These are phyloP conservation scores for Dicrostonyx torquatus DNA, from an alignment of 2,797 vertebrate species.

Conservation along the genomic window DNA sequence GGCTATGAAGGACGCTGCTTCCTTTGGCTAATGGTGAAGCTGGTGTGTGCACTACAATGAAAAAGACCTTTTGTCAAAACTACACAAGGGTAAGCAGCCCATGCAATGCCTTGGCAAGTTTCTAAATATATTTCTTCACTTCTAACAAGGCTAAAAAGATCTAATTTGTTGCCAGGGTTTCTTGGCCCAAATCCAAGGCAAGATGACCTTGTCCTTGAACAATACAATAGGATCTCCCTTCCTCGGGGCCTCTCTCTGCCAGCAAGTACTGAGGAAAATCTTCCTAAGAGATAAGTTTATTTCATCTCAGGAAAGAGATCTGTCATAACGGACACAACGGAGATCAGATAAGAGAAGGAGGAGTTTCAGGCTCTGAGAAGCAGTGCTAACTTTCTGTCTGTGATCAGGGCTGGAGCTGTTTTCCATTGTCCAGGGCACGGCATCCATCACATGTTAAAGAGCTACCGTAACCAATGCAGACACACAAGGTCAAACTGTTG, in stretches of 20 bases:
- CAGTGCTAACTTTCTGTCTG: not conserved
- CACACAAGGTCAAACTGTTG: constrained; percentile 39
- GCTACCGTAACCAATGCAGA: not conserved
- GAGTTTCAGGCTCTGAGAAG: constrained; percentile 19
- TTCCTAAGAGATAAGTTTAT: constrained; percentile 56
- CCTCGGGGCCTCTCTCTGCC: constrained; percentile 15
- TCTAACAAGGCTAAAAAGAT: constrained; percentile 58
- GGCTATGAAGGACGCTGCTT: not conserved
- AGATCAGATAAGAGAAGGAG: constrained; percentile 58
- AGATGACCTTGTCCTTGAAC: constrained; percentile 79
- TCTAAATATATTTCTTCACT: constrained; percentile 63
- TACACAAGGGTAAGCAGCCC: not conserved
- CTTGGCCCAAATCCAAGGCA: constrained; percentile 70
- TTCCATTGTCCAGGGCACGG: not conserved
- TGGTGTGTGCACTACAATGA: not conserved
- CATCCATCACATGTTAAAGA: constrained; percentile 21
- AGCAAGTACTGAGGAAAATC: constrained; percentile 49
- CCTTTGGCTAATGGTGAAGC: not conserved
- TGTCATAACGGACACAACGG: constrained; percentile 61
- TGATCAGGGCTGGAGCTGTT: constrained; percentile 10
- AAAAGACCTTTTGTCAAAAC: not conserved
- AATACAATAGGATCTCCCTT: constrained; percentile 66
- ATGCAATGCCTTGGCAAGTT: constrained; percentile 13
- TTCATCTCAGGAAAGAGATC: constrained; percentile 69
- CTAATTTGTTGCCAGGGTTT: constrained; percentile 69